Conservation (phyloP, 2,888 invertebrate genomes). For the Bunonema sp. region DNA sequence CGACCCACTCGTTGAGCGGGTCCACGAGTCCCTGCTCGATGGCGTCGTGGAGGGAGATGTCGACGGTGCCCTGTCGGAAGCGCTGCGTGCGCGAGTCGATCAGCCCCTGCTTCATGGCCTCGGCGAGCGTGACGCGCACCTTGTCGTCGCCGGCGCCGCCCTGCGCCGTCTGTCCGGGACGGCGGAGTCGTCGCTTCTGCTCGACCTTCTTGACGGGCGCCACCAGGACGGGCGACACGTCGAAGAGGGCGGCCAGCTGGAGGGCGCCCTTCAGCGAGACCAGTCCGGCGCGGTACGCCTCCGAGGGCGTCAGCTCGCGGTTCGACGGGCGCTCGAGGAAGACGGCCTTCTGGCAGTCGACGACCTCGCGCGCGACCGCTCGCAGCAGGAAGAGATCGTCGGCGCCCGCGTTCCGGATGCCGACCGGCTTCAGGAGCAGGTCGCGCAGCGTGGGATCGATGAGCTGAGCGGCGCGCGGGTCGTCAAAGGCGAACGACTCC, state of each 20-base stretch:
- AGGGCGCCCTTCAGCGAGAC: constrained; percentile 75
- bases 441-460: constrained; percentile 50
- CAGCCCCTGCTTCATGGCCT: constrained; percentile 63
- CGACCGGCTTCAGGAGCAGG: constrained; percentile 68
- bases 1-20: constrained; percentile 43
- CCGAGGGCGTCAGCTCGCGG: constrained; percentile 63
- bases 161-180: constrained; percentile 51
- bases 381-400: constrained; percentile 64
- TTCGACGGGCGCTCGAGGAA: constrained; percentile 29
- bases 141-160: constrained; percentile 38
- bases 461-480: constrained; percentile 44
- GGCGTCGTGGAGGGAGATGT: constrained; percentile 47
- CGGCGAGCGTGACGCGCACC: constrained; percentile 59
- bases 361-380: constrained; percentile 67
- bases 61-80: constrained; percentile 51
- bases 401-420: constrained; percentile 57
- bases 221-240: constrained; percentile 52
- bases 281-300: constrained; percentile 68
- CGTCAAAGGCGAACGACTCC: constrained; percentile 23
- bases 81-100: constrained; percentile 54
- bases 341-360: constrained; percentile 69
- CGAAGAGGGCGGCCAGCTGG: constrained; percentile 66
- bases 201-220: constrained; percentile 59
- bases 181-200: constrained; percentile 67
- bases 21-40: constrained; percentile 42